Percentiles rank a stretch among this genome's conserved stretches.
Evolutionary conservation across 2,113 vertebrate species (phyloP).

Genomic region (Dunckerocampus dactyliophorus): DNA sequence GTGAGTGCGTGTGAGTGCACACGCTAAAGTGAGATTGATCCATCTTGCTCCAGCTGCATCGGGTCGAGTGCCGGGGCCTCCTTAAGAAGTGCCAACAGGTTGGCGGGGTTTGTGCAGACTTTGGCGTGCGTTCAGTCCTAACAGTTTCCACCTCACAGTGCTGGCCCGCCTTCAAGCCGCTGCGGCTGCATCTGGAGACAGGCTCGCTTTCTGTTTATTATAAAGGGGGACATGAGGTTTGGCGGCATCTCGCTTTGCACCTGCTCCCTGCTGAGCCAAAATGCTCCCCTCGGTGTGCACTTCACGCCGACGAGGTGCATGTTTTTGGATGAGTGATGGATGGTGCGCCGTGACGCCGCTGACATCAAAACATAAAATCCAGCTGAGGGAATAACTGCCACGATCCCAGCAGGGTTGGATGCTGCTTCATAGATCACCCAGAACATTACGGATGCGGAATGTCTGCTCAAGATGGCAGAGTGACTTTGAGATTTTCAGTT

Average conservation of each 20-base stretch:
- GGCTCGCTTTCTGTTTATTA: slow-evolving; percentile 26
- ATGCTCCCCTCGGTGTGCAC: not conserved
- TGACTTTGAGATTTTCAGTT: too few relatives aligned
- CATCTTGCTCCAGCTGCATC: slow-evolving; percentile 33
- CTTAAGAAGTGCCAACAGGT: slow-evolving; percentile 20
- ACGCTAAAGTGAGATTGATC: slow-evolving; percentile 60
- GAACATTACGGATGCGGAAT: too few relatives aligned
- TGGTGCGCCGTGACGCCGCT: too few relatives aligned
- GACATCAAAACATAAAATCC: too few relatives aligned
- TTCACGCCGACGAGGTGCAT: not conserved
- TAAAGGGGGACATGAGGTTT: not conserved
- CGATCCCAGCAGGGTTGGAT: too few relatives aligned
- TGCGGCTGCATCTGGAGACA: slow-evolving; percentile 11
- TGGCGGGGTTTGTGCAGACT: slow-evolving; percentile 15
- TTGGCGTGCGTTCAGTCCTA: slow-evolving; percentile 27
- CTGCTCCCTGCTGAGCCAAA: not conserved
- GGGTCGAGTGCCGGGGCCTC: slow-evolving; percentile 19
- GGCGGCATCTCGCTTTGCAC: not conserved
- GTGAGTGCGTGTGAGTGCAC: not conserved
- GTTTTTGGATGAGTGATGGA: too few relatives aligned
- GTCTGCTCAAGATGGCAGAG: too few relatives aligned
- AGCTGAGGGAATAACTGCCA: too few relatives aligned
- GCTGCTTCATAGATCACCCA: too few relatives aligned
- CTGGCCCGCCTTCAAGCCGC: slow-evolving; percentile 18
- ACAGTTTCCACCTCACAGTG: slow-evolving; percentile 24